These are phyloP conservation scores for Lacanobia wlatinum DNA, from an alignment of 2,888 invertebrate genomes.

Conservation along the genomic window DNA sequence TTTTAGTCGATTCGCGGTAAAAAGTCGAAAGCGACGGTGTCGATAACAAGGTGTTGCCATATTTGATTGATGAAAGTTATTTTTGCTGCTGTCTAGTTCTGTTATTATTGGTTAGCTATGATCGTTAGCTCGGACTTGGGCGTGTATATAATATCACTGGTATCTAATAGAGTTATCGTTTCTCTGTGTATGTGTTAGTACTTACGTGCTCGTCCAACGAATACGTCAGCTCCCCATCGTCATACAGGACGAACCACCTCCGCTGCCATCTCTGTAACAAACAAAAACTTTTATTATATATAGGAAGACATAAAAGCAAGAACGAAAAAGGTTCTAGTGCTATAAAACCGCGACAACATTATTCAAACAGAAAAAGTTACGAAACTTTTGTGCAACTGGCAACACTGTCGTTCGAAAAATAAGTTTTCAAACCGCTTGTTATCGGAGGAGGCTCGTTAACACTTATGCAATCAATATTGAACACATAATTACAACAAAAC, in stretches of 20 bases:
- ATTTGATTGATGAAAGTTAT: slow-evolving; percentile 54
- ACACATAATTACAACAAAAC: slow-evolving; percentile 31
- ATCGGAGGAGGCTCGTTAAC: slow-evolving; percentile 7
- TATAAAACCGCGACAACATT: background rate
- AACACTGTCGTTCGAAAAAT: slow-evolving; percentile 3
- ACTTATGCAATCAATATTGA: slow-evolving; percentile 31
- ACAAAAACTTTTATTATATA: slow-evolving; percentile 48
- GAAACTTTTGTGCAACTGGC: slow-evolving; percentile 19
- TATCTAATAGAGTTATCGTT: slow-evolving; percentile 4
- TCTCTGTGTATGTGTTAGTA: slow-evolving; percentile 72
- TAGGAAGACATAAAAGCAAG: slow-evolving; percentile 6
- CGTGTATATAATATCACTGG: slow-evolving; percentile 10
- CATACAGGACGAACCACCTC: slow-evolving; percentile 99
- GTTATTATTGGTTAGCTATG: slow-evolving; percentile 7
- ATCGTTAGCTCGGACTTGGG: slow-evolving; percentile 29
- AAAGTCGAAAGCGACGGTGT: slow-evolving; percentile 62
- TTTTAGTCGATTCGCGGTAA: slow-evolving; percentile 62
- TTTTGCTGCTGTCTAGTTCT: slow-evolving; percentile 35
- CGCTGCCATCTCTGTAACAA: slow-evolving; percentile 99
- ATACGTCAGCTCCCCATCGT: slow-evolving; percentile 99
- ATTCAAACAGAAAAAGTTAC: slow-evolving; percentile 1
- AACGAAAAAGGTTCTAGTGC: slow-evolving; percentile 18
- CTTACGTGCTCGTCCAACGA: slow-evolving; percentile 99
- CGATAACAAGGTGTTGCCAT: slow-evolving; percentile 65
- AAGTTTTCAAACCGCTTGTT: background rate